These are phyloP conservation scores for Lasioglossum malachurum DNA, from an alignment of 2,888 invertebrate species.

Conservation along the genomic window DNA sequence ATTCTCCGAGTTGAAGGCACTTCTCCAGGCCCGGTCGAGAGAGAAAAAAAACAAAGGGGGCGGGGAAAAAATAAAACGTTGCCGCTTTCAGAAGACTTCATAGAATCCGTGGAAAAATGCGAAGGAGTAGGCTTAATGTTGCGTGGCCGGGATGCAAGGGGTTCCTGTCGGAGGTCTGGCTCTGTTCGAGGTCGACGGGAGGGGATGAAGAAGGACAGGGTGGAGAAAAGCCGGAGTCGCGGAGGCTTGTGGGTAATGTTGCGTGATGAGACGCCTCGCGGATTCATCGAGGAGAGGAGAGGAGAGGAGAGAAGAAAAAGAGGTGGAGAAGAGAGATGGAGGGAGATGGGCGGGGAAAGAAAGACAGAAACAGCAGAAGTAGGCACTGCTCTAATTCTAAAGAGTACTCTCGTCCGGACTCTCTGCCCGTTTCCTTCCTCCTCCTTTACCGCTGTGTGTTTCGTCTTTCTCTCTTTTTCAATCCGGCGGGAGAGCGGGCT, in stretches of 20 bases:
- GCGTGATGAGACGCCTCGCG: conserved; percentile 84
- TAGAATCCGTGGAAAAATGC: conserved; percentile 74
- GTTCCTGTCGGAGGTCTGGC: conserved; percentile 60
- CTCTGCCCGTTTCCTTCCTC: conserved; percentile 52
- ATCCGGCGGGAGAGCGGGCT: conserved; percentile 60
- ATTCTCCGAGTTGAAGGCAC: conserved; percentile 40
- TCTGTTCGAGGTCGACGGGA: conserved; percentile 46
- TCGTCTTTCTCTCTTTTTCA: conserved; percentile 64
- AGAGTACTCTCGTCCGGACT: conserved; percentile 78
- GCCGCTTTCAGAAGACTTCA: conserved; percentile 55
- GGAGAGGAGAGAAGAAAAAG: conserved; percentile 40
- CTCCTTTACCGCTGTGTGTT: conserved; percentile 63
- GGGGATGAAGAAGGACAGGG: conserved; percentile 55
- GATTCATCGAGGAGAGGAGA: conserved; percentile 79
- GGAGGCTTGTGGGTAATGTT: conserved; percentile 81
- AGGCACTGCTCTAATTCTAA: conserved; percentile 79
- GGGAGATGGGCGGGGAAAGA: conserved; percentile 32
- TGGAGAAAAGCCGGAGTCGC: conserved; percentile 61
- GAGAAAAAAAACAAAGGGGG: conserved; percentile 21
- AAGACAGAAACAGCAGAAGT: conserved; percentile 61
- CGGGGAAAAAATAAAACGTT: conserved; percentile 60
- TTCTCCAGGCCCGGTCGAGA: background rate
- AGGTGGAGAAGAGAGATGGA: background rate
- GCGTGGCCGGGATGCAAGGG: conserved; percentile 79
- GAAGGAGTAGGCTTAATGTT: conserved; percentile 81